Conservation (phyloP, 2,888 invertebrate species). For the Siphonodentalium dalli region DNA sequence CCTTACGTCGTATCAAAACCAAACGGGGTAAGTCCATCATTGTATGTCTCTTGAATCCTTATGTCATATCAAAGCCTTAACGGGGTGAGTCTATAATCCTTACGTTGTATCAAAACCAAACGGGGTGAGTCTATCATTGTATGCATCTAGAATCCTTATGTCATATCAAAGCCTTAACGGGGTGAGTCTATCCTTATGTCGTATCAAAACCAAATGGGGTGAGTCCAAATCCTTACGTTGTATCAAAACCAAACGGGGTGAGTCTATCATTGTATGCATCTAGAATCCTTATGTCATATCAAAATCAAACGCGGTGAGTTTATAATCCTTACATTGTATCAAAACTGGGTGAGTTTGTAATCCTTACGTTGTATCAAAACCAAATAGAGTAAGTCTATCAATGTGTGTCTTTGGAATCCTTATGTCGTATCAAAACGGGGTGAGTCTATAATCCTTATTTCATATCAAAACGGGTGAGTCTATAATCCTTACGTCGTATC, state of each 20-base stretch:
- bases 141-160: not conserved
- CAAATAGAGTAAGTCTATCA: not conserved
- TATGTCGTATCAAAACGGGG: too few relatives aligned
- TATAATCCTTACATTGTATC: too few relatives aligned
- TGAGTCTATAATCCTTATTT: too few relatives aligned
- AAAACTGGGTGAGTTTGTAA: too few relatives aligned
- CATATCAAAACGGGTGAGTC: too few relatives aligned
- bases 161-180: too few relatives aligned
- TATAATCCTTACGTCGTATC: too few relatives aligned
- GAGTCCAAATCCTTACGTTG: not conserved
- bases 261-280: not conserved
- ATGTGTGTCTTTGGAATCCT: too few relatives aligned
- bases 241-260: not conserved
- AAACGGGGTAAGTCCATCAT: slow-evolving; percentile 59
- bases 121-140: slow-evolving; percentile 56
- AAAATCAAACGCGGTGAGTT: too few relatives aligned
- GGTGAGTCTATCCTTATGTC: not conserved
- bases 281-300: not conserved
- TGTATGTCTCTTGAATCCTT: not conserved
- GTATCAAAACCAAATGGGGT: not conserved
- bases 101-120: slow-evolving; percentile 65
- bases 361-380: not conserved
- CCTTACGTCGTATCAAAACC: slow-evolving; percentile 65
- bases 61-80: slow-evolving; percentile 2
- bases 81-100: too few relatives aligned